phyloP scores from a whole-genome alignment of 2,888 invertebrate genomes.

The Caenorhabditis panamensis region DNA sequence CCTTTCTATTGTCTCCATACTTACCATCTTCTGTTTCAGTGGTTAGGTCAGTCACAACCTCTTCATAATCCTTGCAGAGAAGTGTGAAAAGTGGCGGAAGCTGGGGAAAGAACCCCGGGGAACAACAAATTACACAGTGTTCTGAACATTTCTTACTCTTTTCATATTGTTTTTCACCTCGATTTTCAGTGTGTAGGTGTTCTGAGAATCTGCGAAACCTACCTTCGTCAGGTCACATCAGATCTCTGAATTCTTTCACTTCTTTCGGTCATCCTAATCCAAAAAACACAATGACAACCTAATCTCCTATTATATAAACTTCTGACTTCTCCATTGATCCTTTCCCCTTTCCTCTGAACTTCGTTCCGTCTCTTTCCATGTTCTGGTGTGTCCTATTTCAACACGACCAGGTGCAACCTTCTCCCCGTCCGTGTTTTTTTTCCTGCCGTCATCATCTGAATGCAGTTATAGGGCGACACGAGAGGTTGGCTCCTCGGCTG shows the following conservation, averaged over 20 bases:
- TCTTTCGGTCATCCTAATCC: no score
- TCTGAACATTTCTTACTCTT: background rate
- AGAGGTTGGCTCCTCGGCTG: conserved; percentile 25
- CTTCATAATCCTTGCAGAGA: background rate
- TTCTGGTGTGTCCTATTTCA: background rate
- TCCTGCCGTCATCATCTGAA: conserved; percentile 8
- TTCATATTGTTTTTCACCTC: background rate
- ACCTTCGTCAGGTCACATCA: no score
- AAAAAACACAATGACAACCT: no score
- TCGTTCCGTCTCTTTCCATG: background rate
- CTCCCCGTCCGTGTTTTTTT: background rate
- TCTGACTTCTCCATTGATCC: no score
- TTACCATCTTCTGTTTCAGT: background rate
- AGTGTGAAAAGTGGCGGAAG: conserved; percentile 10
- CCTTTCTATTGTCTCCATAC: background rate
- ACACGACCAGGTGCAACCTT: conserved; percentile 25
- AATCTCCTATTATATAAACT: no score
- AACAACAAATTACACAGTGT: conserved; percentile 2
- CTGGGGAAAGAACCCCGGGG: background rate
- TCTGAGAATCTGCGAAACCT: no score
- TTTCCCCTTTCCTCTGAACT: background rate
- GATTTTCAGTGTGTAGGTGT: no score
- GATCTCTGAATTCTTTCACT: no score
- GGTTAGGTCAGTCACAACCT: background rate
- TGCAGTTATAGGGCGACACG: conserved; percentile 24